A percentile compares a stretch with the other conserved stretches of the same genome.
These are phyloP conservation scores for Sakesphorus luctuosus DNA, from an alignment of 2,113 vertebrate genomes.

Conservation along the genomic window DNA sequence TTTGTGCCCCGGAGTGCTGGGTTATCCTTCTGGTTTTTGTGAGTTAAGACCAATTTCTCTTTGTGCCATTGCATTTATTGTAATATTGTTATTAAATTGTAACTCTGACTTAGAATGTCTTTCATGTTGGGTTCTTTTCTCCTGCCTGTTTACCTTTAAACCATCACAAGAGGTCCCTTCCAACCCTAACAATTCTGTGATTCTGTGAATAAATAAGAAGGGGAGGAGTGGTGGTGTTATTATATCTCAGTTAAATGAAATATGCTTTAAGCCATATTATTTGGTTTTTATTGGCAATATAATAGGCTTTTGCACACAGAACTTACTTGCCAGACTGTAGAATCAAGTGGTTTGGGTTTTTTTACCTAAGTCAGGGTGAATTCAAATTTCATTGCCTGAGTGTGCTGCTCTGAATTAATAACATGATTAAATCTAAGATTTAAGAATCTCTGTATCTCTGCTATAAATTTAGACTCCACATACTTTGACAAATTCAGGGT, in stretches of 20 bases:
- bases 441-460: not conserved
- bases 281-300: not conserved
- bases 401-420: not conserved
- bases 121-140: too few species aligned
- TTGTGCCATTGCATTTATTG: too few species aligned
- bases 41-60: too few species aligned
- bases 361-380: not conserved
- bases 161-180: not conserved
- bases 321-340: not conserved
- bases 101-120: too few species aligned
- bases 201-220: not conserved
- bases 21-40: too few species aligned
- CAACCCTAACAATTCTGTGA: not conserved
- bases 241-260: not conserved
- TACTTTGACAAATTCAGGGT: not conserved
- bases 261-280: not conserved
- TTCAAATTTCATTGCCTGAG: not conserved
- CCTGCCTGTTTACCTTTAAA: too few species aligned
- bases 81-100: too few species aligned
- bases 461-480: not conserved
- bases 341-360: not conserved
- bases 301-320: not conserved
- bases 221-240: not conserved
- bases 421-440: not conserved
- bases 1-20: too few species aligned